phyloP scores from a whole-genome alignment of 53 echinoderm and acorn worm species.

The Patiria pectinifera region DNA sequence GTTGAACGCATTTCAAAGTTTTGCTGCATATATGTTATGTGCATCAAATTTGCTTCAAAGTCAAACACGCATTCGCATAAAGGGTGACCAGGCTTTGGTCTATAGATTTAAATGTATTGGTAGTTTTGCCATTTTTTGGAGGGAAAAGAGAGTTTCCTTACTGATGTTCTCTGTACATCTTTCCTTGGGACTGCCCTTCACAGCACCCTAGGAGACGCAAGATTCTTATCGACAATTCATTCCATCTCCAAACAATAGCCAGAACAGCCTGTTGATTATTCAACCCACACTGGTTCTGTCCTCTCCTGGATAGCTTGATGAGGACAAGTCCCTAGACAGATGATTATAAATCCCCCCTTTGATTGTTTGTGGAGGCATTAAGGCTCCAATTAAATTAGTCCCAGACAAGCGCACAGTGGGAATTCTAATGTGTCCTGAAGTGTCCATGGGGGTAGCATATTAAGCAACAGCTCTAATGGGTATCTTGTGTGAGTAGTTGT shows the following conservation, averaged over 20 bases:
- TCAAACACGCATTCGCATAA: too few relatives aligned
- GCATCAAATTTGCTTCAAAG: too few relatives aligned
- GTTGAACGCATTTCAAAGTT: too few relatives aligned
- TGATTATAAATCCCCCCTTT: not conserved
- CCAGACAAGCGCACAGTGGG: conserved; percentile 26
- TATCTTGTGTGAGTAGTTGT: not conserved
- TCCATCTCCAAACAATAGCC: not conserved
- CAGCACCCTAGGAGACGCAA: not conserved
- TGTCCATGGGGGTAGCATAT: not conserved
- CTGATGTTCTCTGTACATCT: not conserved
- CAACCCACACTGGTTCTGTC: not conserved
- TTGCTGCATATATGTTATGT: too few relatives aligned
- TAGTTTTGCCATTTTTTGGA: too few relatives aligned
- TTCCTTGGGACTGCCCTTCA: not conserved
- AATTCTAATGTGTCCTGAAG: conserved; percentile 20
- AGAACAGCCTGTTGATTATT: not conserved
- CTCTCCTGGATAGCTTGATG: not conserved
- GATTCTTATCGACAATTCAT: not conserved
- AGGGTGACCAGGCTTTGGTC: too few relatives aligned
- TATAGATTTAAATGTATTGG: too few relatives aligned
- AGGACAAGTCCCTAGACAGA: conserved; percentile 37
- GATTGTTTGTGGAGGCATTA: conserved; percentile 51
- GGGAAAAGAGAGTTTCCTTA: too few relatives aligned
- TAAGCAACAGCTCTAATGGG: not conserved
- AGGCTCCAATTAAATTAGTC: conserved; percentile 52